Base-by-base conservation (phyloP, 2,888 invertebrate species). In the Hyposoter dolosus region DNA sequence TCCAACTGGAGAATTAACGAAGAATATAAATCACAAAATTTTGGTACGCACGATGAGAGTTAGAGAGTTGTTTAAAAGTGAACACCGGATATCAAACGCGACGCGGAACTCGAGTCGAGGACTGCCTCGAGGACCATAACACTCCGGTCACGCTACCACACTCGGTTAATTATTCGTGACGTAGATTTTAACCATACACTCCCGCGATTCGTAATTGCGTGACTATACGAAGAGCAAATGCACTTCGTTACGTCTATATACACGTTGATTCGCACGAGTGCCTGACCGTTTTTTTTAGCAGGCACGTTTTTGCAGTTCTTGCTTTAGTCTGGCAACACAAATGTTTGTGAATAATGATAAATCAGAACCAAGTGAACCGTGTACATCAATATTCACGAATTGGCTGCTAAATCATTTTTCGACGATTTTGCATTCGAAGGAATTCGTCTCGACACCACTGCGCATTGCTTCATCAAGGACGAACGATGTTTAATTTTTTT, bases 141-240 rank as follows among this genome's bases (percentile, higher is more conserved):
- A 66, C 69, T 69, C 72, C 45, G 19, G 77, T 83, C 85, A 83
- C 83, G 82, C 85, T 69, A 82, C 50, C 60, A 65, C 63, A 35
- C 17, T 80, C 80, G 35, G 60, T 78, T 85, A 85, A 85, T 85
- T 85, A 85, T 74, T 78, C 69, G 82, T 78, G 82, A 79, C 75
- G 85, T 82, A 74, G 50, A 78, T 78, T 85, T 78, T 15, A 56
- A 68, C 47, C 28, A 53, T 82, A 50, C 74, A 65, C 47, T 76
- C 66, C 72, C 32, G 76, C 63, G 65, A 81, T 65, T 84, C 69
- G 82, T 72, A 71, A 82, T 85, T 85, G 85, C 78, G 69, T 65
- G 78, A 85, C 74, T 69, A 60, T 83, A 65, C 15, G 10, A 23
- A 53, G 23, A 63, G 53, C 43, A 23, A 74, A 74, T 81, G 35